Base-by-base conservation (phyloP, 2,113 vertebrate genomes). In the Thermophis baileyi region DNA sequence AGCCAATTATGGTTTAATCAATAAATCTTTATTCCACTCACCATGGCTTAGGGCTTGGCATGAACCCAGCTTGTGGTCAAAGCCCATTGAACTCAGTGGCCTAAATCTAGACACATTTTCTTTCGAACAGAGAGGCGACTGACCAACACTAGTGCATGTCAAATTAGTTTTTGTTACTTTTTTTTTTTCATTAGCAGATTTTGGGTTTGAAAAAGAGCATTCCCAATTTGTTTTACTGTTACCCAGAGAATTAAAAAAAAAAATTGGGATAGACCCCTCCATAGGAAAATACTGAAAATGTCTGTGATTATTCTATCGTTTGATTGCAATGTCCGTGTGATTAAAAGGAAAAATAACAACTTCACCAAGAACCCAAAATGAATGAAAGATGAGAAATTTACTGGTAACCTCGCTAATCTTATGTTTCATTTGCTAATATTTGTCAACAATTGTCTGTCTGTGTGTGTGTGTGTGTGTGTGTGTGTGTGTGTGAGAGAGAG, bases 221-320 rank as follows among this genome's bases (percentile, higher is more conserved):
- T 85, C 35, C 55, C 57, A 88, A 88, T 35, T 53, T 27, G 57
- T 88, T 92, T 20, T 87, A 11, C 0, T n/a, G 91, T 92, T 88
- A 4, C 6, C 5, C 0, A 3, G 8, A 35, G 12, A 20, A 49
- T 35, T n/a, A 16, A 40, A 25, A 46, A 0, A 0, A 86, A 55
- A n/a, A 6, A 90, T 3, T 0, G 57, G 91, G 88, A 51, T 69
- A 69, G 0, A 85, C 51, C 22, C 9, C 40, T 18, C 93, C 74
- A 0, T 14, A 22, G 0, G 87, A 85, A 3, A 93, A 50, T 86
- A 93, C 24, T 44, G 95, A 0, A 18, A 6, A 35, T 60, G 47
- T 0, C 85, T 4, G 0, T 27, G 90, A 47, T 60, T 90, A 92
- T 25, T 89, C 91, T 57, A 0, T 3, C 9, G 53, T 9, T 25